A percentile compares a stretch with the other conserved stretches of the same genome.
Evolutionary conservation across 2,888 invertebrate species (phyloP).

Genomic region (Heliconius aoede): DNA sequence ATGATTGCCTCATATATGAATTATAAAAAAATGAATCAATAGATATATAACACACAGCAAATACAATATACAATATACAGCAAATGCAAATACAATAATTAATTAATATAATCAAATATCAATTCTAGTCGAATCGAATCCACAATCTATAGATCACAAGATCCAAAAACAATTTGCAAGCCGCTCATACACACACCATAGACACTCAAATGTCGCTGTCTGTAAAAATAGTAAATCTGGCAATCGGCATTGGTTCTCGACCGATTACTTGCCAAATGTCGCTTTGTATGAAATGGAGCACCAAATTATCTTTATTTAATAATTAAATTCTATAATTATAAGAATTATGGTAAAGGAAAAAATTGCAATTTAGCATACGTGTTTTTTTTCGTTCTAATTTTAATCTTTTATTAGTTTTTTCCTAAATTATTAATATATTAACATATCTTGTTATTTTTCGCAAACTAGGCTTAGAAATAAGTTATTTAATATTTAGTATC

Average conservation of each 20-base stretch:
- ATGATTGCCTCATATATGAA: no score
- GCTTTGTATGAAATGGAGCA: conserved; percentile 30
- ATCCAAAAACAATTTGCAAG: conserved; percentile 14
- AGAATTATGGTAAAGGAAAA: conserved; percentile 6
- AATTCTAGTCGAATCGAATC: neutral
- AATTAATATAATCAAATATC: no score
- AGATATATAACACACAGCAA: no score
- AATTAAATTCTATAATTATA: conserved; percentile 14
- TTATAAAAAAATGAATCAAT: no score
- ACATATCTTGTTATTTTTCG: no score
- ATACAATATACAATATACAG: no score
- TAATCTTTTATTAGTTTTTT: no score
- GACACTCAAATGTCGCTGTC: conserved; percentile 48
- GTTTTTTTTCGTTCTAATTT: neutral
- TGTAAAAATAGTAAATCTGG: conserved; percentile 53
- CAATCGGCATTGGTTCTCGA: conserved; percentile 46
- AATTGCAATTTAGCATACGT: neutral
- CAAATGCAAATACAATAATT: no score
- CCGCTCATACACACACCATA: conserved; percentile 14
- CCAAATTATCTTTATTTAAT: conserved; percentile 18
- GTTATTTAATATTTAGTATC: no score
- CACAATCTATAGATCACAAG: neutral
- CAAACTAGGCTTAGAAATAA: no score
- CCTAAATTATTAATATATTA: no score
- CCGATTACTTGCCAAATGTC: conserved; percentile 49